These are phyloP conservation scores for Daboia siamensis DNA, from an alignment of 2,113 vertebrate genomes.

Conservation along the genomic window DNA sequence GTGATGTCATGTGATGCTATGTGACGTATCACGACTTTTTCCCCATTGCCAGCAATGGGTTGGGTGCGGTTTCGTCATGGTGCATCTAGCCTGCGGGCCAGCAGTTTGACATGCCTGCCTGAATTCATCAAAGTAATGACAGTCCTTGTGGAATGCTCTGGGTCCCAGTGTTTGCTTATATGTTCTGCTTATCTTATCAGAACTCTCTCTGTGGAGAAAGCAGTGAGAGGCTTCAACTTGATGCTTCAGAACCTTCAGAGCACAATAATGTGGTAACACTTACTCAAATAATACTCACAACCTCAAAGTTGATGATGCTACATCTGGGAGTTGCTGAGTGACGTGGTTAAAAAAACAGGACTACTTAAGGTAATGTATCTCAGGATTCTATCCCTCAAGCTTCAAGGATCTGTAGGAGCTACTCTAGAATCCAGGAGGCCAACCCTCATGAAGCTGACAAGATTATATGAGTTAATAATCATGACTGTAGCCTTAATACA, in stretches of 20 bases:
- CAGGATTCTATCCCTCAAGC: not conserved
- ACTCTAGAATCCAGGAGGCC: not conserved
- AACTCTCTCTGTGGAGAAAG: not conserved
- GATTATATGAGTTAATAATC: not conserved
- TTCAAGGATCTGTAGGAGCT: not conserved
- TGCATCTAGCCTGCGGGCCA: no score
- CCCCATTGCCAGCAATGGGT: no score
- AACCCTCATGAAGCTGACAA: not conserved
- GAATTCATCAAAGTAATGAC: not conserved
- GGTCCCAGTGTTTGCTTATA: not conserved
- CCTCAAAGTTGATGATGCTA: not conserved
- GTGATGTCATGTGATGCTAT: no score
- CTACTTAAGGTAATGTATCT: not conserved
- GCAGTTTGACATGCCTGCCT: no score
- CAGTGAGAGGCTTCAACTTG: not conserved
- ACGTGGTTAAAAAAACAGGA: not conserved
- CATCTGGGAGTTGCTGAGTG: not conserved
- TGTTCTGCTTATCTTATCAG: not conserved
- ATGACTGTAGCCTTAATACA: not conserved
- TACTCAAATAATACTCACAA: not conserved
- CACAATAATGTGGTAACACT: not conserved
- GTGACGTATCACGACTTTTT: no score
- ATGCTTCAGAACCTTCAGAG: not conserved
- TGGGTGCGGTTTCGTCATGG: no score
- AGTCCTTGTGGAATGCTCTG: not conserved